A percentile compares a stretch with the other conserved stretches of the same genome.
phyloP scores from a whole-genome alignment of 2,797 vertebrate genomes.

The Meda fulgida region DNA sequence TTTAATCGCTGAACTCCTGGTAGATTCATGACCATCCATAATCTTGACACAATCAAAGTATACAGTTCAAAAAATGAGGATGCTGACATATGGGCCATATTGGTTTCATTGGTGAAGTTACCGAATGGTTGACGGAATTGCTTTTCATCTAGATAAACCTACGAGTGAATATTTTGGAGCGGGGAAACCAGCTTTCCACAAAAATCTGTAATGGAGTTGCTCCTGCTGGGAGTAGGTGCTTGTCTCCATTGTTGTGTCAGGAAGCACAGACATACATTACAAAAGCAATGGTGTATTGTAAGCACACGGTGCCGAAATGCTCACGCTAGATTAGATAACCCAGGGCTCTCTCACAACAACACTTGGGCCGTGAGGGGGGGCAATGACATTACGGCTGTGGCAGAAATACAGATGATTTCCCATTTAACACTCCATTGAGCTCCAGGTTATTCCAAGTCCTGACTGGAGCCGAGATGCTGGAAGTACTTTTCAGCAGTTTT shows the following conservation, averaged over 20 bases:
- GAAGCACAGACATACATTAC: constrained; percentile 71
- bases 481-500: constrained; percentile 70
- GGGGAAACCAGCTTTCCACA: constrained; percentile 53
- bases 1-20: neutral
- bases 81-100: neutral
- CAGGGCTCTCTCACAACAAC: constrained; percentile 58
- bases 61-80: neutral
- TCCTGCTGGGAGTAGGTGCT: constrained; percentile 74
- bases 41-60: neutral
- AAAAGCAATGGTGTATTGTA: constrained; percentile 75
- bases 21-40: neutral
- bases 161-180: constrained; percentile 18
- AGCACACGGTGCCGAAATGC: constrained; percentile 68
- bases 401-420: constrained; percentile 88
- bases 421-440: constrained; percentile 92
- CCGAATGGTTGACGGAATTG: neutral
- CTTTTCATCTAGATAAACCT: constrained; percentile 38
- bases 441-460: constrained; percentile 77
- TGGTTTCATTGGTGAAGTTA: neutral
- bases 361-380: constrained; percentile 23
- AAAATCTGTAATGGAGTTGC: constrained; percentile 75
- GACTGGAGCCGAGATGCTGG: constrained; percentile 70
- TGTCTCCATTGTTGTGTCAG: constrained; percentile 69
- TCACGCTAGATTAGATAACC: constrained; percentile 66
- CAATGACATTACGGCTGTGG: constrained; percentile 83